Percentiles rank a stretch among this genome's conserved stretches.
phyloP scores from a whole-genome alignment of 2,797 vertebrate genomes.

The Capromys pilorides region DNA sequence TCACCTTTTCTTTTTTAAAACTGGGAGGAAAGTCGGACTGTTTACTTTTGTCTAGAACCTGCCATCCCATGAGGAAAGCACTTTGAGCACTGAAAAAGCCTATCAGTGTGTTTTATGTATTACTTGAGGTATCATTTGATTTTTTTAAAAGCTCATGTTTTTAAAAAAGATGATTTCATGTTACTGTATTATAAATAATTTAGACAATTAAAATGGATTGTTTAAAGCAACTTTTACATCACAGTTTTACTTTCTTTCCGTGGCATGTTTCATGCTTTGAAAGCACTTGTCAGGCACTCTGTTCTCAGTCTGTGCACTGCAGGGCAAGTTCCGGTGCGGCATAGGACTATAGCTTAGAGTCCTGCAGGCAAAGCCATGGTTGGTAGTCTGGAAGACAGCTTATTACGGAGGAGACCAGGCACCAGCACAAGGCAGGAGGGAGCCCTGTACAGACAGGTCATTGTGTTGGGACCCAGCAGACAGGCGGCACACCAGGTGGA shows the following conservation, averaged over 20 bases:
- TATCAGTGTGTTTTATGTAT: constrained; percentile 51
- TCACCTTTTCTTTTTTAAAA: background rate
- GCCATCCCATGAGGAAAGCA: background rate
- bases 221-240: constrained; percentile 61
- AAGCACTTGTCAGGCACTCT: background rate
- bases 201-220: constrained; percentile 70
- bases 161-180: constrained; percentile 39
- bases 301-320: background rate
- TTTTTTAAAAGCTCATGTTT: constrained; percentile 35
- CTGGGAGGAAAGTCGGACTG: background rate
- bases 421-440: background rate
- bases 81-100: background rate
- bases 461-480: background rate
- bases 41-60: background rate
- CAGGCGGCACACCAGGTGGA: background rate
- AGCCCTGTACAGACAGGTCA: background rate
- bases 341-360: background rate
- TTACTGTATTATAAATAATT: constrained; percentile 56
- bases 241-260: constrained; percentile 68
- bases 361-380: background rate
- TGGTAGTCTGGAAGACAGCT: background rate
- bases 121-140: constrained; percentile 33
- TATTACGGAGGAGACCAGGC: background rate
- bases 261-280: background rate
- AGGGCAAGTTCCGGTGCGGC: background rate